These are phyloP conservation scores for Osmoderma eremita DNA, from an alignment of 2,888 invertebrate genomes.

Conservation along the genomic window DNA sequence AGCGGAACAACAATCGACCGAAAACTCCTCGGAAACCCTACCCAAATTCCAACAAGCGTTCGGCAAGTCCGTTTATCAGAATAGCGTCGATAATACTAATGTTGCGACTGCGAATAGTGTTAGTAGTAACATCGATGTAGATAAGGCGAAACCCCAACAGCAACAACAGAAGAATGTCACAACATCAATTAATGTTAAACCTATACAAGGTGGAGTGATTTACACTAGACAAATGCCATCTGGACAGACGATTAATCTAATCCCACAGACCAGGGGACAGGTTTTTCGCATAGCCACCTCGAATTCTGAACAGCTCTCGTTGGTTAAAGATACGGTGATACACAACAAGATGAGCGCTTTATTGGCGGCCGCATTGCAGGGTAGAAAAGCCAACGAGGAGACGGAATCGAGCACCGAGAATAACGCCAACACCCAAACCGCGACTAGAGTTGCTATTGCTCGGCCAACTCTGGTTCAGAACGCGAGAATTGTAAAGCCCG, in stretches of 20 bases:
- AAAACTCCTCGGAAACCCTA: constrained; percentile 64
- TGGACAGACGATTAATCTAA: constrained; percentile 70
- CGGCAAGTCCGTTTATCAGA: constrained; percentile 75
- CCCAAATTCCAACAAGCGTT: constrained; percentile 85
- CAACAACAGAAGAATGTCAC: constrained; percentile 61
- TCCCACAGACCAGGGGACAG: constrained; percentile 63
- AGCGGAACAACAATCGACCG: constrained; percentile 53
- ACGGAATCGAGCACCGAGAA: constrained; percentile 62
- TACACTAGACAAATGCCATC: constrained; percentile 79
- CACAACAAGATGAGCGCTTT: constrained; percentile 65
- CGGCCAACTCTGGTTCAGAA: constrained; percentile 69
- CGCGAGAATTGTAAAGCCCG: constrained; percentile 68
- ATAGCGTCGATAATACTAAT: constrained; percentile 50
- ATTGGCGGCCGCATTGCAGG: constrained; percentile 63
- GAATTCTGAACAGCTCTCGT: constrained; percentile 61
- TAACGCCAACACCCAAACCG: constrained; percentile 64
- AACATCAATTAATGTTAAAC: constrained; percentile 68
- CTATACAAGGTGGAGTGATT: constrained; percentile 75
- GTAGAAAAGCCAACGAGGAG: constrained; percentile 56
- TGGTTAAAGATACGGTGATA: constrained; percentile 63
- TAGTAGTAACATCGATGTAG: constrained; percentile 41
- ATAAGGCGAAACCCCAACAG: constrained; percentile 44
- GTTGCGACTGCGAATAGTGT: constrained; percentile 53
- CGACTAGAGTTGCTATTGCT: constrained; percentile 50
- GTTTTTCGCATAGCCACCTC: constrained; percentile 63